phyloP scores from a whole-genome alignment of 2,797 vertebrate genomes.

The Danio albolineatus region DNA sequence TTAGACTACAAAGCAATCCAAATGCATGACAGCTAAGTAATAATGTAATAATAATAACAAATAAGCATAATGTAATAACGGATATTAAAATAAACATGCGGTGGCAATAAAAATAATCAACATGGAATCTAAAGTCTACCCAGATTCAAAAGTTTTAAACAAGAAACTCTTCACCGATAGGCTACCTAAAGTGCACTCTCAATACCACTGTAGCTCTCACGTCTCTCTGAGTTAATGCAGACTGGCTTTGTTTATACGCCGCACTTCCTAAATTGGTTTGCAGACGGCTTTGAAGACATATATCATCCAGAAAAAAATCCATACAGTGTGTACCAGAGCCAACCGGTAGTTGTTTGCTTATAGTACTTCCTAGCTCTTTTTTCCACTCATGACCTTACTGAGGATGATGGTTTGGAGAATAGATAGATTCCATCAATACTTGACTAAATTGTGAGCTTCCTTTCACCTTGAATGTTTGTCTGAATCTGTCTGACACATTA shows the following conservation, averaged over 20 bases:
- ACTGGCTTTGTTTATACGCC: conserved; percentile 7
- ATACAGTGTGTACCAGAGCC: conserved; percentile 15
- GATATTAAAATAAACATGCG: neutral
- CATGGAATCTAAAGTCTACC: neutral
- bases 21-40: neutral
- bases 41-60: too few species aligned
- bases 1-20: too few species aligned
- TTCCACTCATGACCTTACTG: neutral
- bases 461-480: too few species aligned
- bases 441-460: too few species aligned
- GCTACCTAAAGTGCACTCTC: conserved; percentile 9
- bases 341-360: neutral
- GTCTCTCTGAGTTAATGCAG: conserved; percentile 42
- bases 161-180: neutral
- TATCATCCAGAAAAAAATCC: conserved; percentile 24
- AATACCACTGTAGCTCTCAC: neutral
- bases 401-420: neutral
- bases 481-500: too few species aligned
- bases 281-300: neutral
- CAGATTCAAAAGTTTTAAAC: neutral
- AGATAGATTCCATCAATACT: neutral
- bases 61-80: neutral
- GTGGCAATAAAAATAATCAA: neutral
- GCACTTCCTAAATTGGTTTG: conserved; percentile 44
- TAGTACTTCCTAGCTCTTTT: neutral